phyloP scores from a whole-genome alignment of 2,797 vertebrate species.

The Pseudochirops corinnae region DNA sequence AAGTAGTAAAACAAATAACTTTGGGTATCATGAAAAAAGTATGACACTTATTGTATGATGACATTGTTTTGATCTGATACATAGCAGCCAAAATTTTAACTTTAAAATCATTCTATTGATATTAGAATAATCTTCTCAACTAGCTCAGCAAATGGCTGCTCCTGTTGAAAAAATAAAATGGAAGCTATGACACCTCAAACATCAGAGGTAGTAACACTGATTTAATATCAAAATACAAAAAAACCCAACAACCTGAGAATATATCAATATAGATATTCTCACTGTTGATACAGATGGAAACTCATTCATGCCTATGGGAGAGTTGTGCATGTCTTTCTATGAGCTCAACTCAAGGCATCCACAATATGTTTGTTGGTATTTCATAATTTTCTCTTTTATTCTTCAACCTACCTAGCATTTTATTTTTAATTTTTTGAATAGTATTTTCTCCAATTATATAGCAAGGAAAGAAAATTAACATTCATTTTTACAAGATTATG shows the following conservation, averaged over 20 bases:
- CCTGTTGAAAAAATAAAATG: neutral
- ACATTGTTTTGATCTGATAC: neutral
- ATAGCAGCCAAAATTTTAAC: neutral
- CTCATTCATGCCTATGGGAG: neutral
- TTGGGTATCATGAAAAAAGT: neutral
- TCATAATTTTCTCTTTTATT: neutral
- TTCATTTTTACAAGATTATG: too few relatives aligned
- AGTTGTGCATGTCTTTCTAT: neutral
- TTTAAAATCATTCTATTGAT: neutral
- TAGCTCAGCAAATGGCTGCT: neutral
- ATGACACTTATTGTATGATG: neutral
- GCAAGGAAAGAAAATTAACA: too few relatives aligned
- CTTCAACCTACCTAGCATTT: too few relatives aligned
- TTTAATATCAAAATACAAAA: neutral
- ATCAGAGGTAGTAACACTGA: neutral
- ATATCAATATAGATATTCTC: neutral
- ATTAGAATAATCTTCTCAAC: neutral
- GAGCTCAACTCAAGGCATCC: neutral
- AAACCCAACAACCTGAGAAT: neutral
- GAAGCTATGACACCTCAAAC: neutral
- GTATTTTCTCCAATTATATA: too few relatives aligned
- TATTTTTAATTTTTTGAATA: too few relatives aligned
- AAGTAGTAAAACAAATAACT: neutral
- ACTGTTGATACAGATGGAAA: neutral
- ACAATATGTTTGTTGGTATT: too few relatives aligned